Evolutionary conservation across 2,888 invertebrate genomes (phyloP), one percentile per base, ranked within the genome.

Genomic region (Noctuana brunneofusca): DNA sequence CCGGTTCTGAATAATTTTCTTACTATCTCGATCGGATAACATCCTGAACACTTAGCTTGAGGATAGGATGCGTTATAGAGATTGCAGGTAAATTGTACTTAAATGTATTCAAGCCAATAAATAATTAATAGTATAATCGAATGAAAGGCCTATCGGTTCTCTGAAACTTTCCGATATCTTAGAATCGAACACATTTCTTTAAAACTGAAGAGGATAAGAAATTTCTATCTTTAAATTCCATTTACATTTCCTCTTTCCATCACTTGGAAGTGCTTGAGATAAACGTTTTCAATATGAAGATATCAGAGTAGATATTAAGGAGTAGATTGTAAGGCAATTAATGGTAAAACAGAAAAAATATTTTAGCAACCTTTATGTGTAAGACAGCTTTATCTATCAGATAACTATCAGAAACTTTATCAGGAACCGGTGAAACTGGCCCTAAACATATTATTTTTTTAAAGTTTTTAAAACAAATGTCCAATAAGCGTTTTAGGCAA

Each of bases 1-100:
- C 86, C 86, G 83, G 84, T 88, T 83, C 79, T 81, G 86, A 82
- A 83, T 77, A 76, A 75, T 75, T 75, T 79, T 81, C 80, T 79
- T 78, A 80, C 80, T 24, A 62, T 49, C 68, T 78, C 76, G 73
- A 67, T 18, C 12, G 16, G 49, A 20, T 18, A 20, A 59, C 18
- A 57, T 43, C 22, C 30, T 85, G 83, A 86, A 87, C 86, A 87
- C 85, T 80, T 76, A 80, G 22, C 48, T 83, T 75, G 70, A 78
- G 80, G 83, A 80, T 78, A 80, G 81, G 82, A 76, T 76, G 78
- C 80, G 79, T 43, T 41, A 72, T 70, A 77, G 71, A 74, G 72
- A 71, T 78, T 71, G 71, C 73, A 74, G 70, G 75, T 75, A 69
- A 11, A 18, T 8, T 16, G 14, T 38, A 41, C 3, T 54, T 55